Base-by-base conservation (phyloP, 2,113 vertebrate species). In the Dromas ardeola region DNA sequence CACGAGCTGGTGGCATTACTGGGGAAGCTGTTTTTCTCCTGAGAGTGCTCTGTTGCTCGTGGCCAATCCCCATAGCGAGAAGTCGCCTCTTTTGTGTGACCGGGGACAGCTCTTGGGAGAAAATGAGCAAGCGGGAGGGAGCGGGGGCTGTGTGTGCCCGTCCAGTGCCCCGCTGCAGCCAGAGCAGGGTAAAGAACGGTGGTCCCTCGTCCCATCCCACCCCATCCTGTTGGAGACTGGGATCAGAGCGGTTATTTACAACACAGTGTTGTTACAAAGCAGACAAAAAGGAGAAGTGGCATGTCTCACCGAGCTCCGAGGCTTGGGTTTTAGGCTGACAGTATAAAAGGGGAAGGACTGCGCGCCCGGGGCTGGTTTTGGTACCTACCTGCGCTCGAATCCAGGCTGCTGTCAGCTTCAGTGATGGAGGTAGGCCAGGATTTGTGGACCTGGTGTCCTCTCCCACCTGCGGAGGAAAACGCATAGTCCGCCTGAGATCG, bases 391-490 rank as follows among this genome's bases (percentile, higher is more conserved):
- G 99, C 30, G 65, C 73, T 98, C 20, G 99, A 98, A 36, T 99
- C 99, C 73, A 98, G 91, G 34, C 95, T 95, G 85, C 97, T 94
- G 36, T 99, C 99, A 1, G 88, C 81, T 17, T 99, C 99, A 0
- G 98, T 96, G 3, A 98, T 65, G 3, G 99, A 97, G 5, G 98
- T 98, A 4, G 99, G 99, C 99, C 99, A 99, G 0, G 99, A 99
- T 90, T 99, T 99, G 94, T 99, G 98, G 20, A 97, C 97, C 92
- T 99, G 98, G 90, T 99, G 98, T 76, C 98, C 98, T 40, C 98
- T 98, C 29, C 98, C 99, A 96, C 97, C 96, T 99, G 91, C 38
- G 18, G 85, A 87, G 56, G 36, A 56, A 66, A 88, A 23, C 16
- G 59, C 26, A 88, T 0, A 6, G 17, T 9, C 40, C 13, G 0